Evolutionary conservation across 2,797 vertebrate species (phyloP), one percentile per base, ranked within the genome.

Genomic region (Syngnathus acus): DNA sequence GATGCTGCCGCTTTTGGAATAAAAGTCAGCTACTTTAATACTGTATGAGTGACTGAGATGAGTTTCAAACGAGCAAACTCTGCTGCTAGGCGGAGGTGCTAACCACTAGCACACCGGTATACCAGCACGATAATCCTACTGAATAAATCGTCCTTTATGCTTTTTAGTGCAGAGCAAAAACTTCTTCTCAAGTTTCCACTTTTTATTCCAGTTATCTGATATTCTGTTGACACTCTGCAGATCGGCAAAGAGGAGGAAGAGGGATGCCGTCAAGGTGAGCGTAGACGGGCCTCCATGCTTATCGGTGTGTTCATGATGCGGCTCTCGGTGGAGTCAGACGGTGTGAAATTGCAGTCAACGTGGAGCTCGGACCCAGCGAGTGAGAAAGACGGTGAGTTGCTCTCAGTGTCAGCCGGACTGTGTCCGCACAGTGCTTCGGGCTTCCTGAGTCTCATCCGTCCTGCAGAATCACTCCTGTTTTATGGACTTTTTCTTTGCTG

Each of bases 311-410:
- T 79, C 82, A 83, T 83, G 86, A 83, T 83, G 86, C 87, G 80
- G 37, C 73, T 78, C 79, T 77, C 55, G 70, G 67, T 3, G 69
- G 76, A 86, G 72, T 85, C 87, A 87, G 76, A 82, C 73, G 58
- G 73, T 87, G 85, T 89, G 88, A 89, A 89, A 89, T 89, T 87
- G 86, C 83, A 78, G 76, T 83, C 76, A 84, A 82, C 77, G 74
- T 54, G 70, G 80, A 79, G 59, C 67, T 78, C 74, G 68, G 60
- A 72, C 72, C 71, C 38, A 37, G 75, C 70, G 65, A 64, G 67
- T 68, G 39, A 10, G 9, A 40, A n/a, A 7, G 73, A 70, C 73
- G 71, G 75, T 74, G 61, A 68, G 71, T 64, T 75, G 69, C 65
- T 64, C 63, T 65, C 66, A 62, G 87, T 38, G 62, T 65, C 67